These are phyloP conservation scores for Fopius arisanus DNA, from an alignment of 1,140 invertebrate genomes.

Conservation along the genomic window DNA sequence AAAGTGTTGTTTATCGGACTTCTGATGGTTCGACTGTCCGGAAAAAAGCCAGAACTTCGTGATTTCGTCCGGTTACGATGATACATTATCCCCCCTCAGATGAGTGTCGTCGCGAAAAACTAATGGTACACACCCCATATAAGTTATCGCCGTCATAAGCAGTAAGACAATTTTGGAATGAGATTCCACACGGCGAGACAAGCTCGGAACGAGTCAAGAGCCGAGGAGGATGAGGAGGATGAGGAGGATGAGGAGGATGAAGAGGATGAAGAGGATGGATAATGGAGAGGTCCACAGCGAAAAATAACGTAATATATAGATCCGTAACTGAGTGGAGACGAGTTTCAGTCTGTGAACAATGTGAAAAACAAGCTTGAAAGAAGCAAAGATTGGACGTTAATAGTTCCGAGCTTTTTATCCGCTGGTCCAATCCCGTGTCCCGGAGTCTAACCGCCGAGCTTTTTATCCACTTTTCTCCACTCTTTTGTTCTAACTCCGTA, in stretches of 20 bases:
- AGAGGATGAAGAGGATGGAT: conserved; percentile 33
- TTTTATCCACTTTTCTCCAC: conserved; percentile 15
- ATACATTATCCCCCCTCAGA: not conserved
- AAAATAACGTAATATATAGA: conserved; percentile 57
- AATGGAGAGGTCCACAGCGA: conserved; percentile 54
- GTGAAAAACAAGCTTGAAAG: conserved; percentile 18
- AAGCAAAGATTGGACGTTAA: conserved; percentile 54
- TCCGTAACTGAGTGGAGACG: conserved; percentile 28
- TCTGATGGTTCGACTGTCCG: no score
- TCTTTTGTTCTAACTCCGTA: conserved; percentile 16
- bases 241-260: conserved; percentile 48
- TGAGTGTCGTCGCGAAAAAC: conserved; percentile 33
- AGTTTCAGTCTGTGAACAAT: conserved; percentile 17
- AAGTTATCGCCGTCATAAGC: conserved; percentile 36
- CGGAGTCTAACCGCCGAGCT: conserved; percentile 20
- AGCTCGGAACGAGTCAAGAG: not conserved
- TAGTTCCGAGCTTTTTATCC: conserved; percentile 45
- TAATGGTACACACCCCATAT: conserved; percentile 56
- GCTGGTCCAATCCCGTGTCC: conserved; percentile 30
- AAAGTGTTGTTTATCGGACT: no score
- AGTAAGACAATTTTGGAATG: conserved; percentile 46
- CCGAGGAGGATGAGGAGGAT: conserved; percentile 28
- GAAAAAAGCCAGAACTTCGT: not conserved
- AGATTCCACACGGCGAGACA: conserved; percentile 20
- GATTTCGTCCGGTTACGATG: not conserved